A percentile compares a stretch with the other conserved stretches of the same genome.
These are phyloP conservation scores for Apis dorsata DNA, from an alignment of 1,140 invertebrate genomes.

Conservation along the genomic window DNA sequence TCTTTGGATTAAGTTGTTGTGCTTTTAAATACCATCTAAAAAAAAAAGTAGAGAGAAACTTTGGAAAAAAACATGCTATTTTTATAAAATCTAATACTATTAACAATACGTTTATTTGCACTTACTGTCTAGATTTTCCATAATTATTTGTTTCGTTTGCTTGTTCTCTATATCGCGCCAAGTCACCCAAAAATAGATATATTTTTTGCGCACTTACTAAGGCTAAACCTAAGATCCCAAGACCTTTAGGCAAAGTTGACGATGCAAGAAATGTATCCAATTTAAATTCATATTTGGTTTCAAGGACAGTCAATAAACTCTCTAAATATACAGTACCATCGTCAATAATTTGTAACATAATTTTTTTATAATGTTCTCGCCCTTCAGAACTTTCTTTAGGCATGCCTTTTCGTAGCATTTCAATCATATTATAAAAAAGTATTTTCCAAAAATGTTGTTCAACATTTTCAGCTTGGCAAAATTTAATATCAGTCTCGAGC, in stretches of 20 bases:
- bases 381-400: slow-evolving; percentile 78
- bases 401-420: slow-evolving; percentile 87
- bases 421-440: slow-evolving; percentile 94
- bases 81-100: slow-evolving; percentile 41
- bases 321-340: slow-evolving; percentile 91
- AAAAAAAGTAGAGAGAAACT: slow-evolving; percentile 52
- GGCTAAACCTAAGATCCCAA: slow-evolving; percentile 87
- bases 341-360: slow-evolving; percentile 87
- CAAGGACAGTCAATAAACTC: slow-evolving; percentile 86
- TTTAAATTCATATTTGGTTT: slow-evolving; percentile 88
- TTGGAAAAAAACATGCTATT: neutral
- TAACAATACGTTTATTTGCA: slow-evolving; percentile 46
- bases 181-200: slow-evolving; percentile 93
- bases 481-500: slow-evolving; percentile 90
- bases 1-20: slow-evolving; percentile 95
- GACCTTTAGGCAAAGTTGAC: slow-evolving; percentile 81
- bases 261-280: slow-evolving; percentile 81
- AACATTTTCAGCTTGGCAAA: slow-evolving; percentile 92
- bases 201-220: slow-evolving; percentile 92
- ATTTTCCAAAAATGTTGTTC: slow-evolving; percentile 96
- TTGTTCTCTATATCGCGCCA: slow-evolving; percentile 93
- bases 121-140: slow-evolving; percentile 89
- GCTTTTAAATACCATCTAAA: slow-evolving; percentile 94
- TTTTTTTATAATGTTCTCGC: slow-evolving; percentile 82
- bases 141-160: slow-evolving; percentile 91